A percentile compares a stretch with the other conserved stretches of the same genome.
Evolutionary conservation across 2,888 invertebrate species (phyloP).

Genomic region (Hermaeophaga mercurialis): DNA sequence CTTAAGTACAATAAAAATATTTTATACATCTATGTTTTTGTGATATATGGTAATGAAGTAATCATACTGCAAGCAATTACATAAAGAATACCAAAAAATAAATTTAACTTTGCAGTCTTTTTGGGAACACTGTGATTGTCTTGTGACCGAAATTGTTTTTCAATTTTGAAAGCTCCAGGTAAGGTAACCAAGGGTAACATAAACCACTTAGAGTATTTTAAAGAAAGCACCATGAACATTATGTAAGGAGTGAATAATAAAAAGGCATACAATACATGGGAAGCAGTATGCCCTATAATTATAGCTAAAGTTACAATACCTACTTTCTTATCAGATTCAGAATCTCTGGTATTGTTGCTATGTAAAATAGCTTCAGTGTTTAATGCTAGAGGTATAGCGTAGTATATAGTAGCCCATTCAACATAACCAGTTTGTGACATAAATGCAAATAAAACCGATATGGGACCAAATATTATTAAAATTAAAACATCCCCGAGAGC

Average conservation of each 20-base stretch:
- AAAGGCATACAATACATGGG: slow-evolving; percentile 88
- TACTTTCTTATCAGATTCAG: slow-evolving; percentile 84
- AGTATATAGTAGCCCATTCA: slow-evolving; percentile 90
- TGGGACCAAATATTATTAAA: slow-evolving; percentile 91
- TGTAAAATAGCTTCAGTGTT: slow-evolving; percentile 96
- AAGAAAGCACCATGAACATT: slow-evolving; percentile 82
- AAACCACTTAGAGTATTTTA: slow-evolving; percentile 88
- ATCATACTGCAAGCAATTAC: slow-evolving; percentile 81
- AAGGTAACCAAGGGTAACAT: slow-evolving; percentile 86
- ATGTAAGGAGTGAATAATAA: slow-evolving; percentile 90
- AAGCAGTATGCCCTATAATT: slow-evolving; percentile 86
- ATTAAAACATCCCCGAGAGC: slow-evolving; percentile 92
- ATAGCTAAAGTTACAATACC: slow-evolving; percentile 96
- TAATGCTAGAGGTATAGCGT: slow-evolving; percentile 90
- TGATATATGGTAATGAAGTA: slow-evolving; percentile 66
- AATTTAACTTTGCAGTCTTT: slow-evolving; percentile 87
- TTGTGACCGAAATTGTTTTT: slow-evolving; percentile 82
- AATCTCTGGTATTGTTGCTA: slow-evolving; percentile 92
- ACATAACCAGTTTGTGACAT: slow-evolving; percentile 90
- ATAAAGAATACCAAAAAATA: slow-evolving; percentile 89
- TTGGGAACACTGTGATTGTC: slow-evolving; percentile 83
- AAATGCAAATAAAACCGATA: slow-evolving; percentile 91
- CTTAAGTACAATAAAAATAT: slow-evolving; percentile 2
- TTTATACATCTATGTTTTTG: slow-evolving; percentile 49
- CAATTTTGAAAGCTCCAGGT: slow-evolving; percentile 87